These are phyloP conservation scores for Dolichopus griseipennis DNA, from an alignment of 2,888 invertebrate species.

Conservation along the genomic window DNA sequence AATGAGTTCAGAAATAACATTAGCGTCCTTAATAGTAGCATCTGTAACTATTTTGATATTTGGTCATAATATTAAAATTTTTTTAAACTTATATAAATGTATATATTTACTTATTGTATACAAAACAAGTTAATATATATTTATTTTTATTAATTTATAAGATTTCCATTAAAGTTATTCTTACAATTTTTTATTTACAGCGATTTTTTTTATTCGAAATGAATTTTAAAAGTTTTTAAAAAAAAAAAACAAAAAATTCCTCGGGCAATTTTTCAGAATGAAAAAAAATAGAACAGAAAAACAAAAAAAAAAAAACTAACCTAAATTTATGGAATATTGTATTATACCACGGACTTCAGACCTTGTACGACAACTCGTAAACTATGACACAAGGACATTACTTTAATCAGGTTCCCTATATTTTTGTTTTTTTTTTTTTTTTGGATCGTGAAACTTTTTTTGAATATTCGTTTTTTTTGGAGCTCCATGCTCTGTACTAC, in stretches of 20 bases:
- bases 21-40: too few relatives aligned
- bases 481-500: not conserved
- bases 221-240: not conserved
- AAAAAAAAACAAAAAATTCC: not conserved
- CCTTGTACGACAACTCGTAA: not conserved
- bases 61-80: not conserved
- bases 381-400: conserved; percentile 4
- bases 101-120: too few relatives aligned
- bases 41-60: not conserved
- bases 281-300: too few relatives aligned
- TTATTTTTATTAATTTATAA: not conserved
- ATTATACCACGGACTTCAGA: not conserved
- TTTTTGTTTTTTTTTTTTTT: not conserved
- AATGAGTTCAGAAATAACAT: too few relatives aligned
- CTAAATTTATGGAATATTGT: not conserved
- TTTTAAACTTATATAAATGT: not conserved
- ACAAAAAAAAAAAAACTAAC: not conserved
- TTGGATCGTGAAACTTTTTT: too few relatives aligned
- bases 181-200: not conserved
- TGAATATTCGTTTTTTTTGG: not conserved
- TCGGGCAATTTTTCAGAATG: not conserved
- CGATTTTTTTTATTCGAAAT: not conserved
- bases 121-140: not conserved
- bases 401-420: not conserved
- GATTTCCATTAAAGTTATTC: conserved; percentile 1